Base-by-base conservation (phyloP, 2,797 vertebrate species). In the Hoplostethus mediterraneus region DNA sequence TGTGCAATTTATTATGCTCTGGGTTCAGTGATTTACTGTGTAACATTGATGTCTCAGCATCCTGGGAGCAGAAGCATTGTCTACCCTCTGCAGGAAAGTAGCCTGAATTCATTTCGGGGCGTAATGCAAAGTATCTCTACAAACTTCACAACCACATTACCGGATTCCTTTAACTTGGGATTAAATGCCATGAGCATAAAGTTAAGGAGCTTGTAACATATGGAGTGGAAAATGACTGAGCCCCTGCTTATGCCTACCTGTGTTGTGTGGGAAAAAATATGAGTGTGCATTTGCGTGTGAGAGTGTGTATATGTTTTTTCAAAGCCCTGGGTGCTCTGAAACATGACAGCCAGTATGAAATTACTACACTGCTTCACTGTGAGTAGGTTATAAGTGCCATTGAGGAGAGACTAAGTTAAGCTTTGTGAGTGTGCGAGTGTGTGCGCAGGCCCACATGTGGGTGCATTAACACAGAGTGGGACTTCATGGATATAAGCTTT, bases 401-500 rank as follows among this genome's bases (percentile, higher is more conserved):
- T 63, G 61, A 63, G 68, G 25, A 75, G 48, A 42, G 36, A 25
- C 63, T 28, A 51, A 75, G 63, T 67, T 44, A 76, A 64, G 38
- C 42, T 71, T 62, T 68, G 47, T 71, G 56, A 51, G 64, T 68
- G 12, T 65, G 36, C 56, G 31, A 59, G 21, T 28, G 38, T 47
- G 48, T 7, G 16, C 45, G 60, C 65, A 73, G 52, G 64, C 62
- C 51, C 69, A 59, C 61, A 75, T 61, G 65, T 72, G 49, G 71
- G 78, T 67, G 63, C 77, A 80, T 87, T 86, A 88, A 83, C 75
- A 80, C 62, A 80, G 75, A 72, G 48, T 73, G 58, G 57, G 81
- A 89, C 79, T 83, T 52, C 79, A 79, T 73, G 80, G 78, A 78
- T 87, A 85, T 92, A 90, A 91, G 92, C 90, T 83, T 82, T 86